Conservation (phyloP, 37 sponge, comb jelly and placozoan genomes). For the Dysidea cf. avara region DNA sequence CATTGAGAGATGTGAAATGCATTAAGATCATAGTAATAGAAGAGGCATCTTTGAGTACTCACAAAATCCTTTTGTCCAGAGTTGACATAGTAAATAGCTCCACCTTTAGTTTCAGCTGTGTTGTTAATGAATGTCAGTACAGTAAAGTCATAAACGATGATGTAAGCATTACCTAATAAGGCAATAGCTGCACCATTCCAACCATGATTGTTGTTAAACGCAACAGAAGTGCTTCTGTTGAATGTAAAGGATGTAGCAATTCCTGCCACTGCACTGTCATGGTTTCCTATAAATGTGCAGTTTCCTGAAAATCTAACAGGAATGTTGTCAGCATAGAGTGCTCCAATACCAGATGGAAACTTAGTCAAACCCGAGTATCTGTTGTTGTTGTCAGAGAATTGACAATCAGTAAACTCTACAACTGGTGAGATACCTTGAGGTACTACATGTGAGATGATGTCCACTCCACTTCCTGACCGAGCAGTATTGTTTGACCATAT, state of each 20-base stretch:
- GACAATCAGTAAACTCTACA: slow-evolving; percentile 25
- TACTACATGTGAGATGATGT: slow-evolving; percentile 5
- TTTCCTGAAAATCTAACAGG: slow-evolving; percentile 7
- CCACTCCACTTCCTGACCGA: slow-evolving; percentile 43
- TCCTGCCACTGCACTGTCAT: slow-evolving; percentile 17
- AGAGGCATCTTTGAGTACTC: slow-evolving; percentile 24
- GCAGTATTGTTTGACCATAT: slow-evolving; percentile 30
- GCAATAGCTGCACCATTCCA: slow-evolving; percentile 27
- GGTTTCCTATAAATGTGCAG: neutral
- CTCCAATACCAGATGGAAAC: slow-evolving; percentile 26
- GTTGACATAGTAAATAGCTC: slow-evolving; percentile 20
- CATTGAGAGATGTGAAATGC: neutral
- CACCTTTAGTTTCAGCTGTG: slow-evolving; percentile 8
- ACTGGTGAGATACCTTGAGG: slow-evolving; percentile 1
- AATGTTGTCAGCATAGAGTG: slow-evolving; percentile 48
- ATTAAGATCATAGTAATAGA: slow-evolving; percentile 13
- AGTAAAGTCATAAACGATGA: neutral
- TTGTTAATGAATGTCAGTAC: neutral
- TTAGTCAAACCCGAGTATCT: neutral
- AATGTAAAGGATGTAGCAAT: slow-evolving; percentile 4
- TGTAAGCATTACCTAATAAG: slow-evolving; percentile 6
- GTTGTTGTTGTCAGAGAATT: slow-evolving; percentile 4
- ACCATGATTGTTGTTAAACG: slow-evolving; percentile 8
- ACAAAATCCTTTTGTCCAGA: slow-evolving; percentile 20
- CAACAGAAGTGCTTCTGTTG: neutral